Percentiles rank a stretch among this genome's conserved stretches.
Evolutionary conservation across 2,113 vertebrate genomes (phyloP).

Genomic region (Axis porcinus): DNA sequence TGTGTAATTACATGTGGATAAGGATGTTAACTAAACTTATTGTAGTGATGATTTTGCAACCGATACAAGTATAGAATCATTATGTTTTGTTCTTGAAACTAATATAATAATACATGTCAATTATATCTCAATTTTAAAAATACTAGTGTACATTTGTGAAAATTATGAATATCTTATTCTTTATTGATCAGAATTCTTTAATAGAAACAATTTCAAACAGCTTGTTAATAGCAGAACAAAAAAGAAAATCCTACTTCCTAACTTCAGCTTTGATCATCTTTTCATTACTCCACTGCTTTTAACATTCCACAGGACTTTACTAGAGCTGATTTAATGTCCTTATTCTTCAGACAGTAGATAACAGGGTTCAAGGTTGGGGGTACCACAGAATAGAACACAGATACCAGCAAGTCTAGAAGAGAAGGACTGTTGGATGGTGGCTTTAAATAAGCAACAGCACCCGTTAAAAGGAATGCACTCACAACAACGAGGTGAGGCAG

Average conservation of each 20-base stretch:
- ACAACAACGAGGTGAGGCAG: constrained; percentile 52
- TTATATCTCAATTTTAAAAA: not conserved
- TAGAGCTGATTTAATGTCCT: constrained; percentile 31
- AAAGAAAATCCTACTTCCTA: not conserved
- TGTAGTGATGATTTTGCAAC: not conserved
- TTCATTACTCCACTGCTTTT: not conserved
- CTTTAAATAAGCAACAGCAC: constrained; percentile 52
- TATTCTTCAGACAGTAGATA: constrained; percentile 63
- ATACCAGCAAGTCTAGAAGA: not conserved
- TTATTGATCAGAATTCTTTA: not conserved
- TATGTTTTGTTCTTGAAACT: not conserved
- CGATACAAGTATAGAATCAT: accelerated
- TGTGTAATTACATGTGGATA: not conserved
- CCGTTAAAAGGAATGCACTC: constrained; percentile 43
- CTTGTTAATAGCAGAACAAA: not conserved
- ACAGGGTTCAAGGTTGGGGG: constrained; percentile 46
- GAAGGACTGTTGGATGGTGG: not conserved
- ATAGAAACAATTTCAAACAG: not conserved
- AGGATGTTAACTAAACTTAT: not conserved
- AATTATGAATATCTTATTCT: not conserved
- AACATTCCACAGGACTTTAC: not conserved
- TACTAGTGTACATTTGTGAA: not conserved
- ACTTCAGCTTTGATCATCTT: not conserved
- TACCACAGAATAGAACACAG: constrained; percentile 50
- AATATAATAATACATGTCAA: not conserved